Evolutionary conservation across 2,888 invertebrate species (phyloP).

Genomic region (Epinotia demarniana): DNA sequence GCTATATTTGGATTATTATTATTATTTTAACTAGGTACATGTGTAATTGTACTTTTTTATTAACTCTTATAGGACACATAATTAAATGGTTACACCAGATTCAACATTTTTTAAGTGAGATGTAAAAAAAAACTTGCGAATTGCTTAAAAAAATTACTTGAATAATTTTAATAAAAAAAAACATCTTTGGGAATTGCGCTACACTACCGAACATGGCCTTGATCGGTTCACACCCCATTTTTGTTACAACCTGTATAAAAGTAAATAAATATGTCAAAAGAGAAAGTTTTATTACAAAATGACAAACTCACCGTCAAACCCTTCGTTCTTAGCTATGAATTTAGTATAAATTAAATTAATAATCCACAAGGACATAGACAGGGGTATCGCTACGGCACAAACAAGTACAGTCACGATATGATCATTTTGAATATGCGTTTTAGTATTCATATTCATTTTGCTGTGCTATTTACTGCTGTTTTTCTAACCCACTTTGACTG

Average conservation of each 20-base stretch:
- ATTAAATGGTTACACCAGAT: neutral
- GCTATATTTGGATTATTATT: too few species aligned
- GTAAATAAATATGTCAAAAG: conserved; percentile 12
- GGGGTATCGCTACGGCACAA: conserved; percentile 88
- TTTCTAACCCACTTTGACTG: conserved; percentile 4
- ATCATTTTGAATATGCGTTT: conserved; percentile 60
- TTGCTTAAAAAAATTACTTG: too few species aligned
- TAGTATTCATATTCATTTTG: conserved; percentile 44
- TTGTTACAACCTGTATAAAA: neutral
- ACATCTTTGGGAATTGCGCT: neutral
- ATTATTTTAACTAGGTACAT: neutral
- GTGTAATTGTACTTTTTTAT: too few species aligned
- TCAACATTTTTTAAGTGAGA: neutral
- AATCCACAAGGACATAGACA: conserved; percentile 91
- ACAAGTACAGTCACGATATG: conserved; percentile 85
- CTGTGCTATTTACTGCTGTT: neutral
- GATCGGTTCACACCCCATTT: too few species aligned
- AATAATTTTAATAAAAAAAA: neutral
- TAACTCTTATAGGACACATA: neutral
- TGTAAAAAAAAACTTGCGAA: too few species aligned
- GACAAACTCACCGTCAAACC: conserved; percentile 80
- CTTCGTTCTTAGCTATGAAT: conserved; percentile 77
- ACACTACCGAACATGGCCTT: too few species aligned
- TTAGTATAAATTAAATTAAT: conserved; percentile 88
- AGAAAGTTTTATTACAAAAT: conserved; percentile 27